Evolutionary conservation across 2,113 vertebrate genomes (phyloP), one percentile per base, ranked within the genome.

Genomic region (Ptyas mucosa): DNA sequence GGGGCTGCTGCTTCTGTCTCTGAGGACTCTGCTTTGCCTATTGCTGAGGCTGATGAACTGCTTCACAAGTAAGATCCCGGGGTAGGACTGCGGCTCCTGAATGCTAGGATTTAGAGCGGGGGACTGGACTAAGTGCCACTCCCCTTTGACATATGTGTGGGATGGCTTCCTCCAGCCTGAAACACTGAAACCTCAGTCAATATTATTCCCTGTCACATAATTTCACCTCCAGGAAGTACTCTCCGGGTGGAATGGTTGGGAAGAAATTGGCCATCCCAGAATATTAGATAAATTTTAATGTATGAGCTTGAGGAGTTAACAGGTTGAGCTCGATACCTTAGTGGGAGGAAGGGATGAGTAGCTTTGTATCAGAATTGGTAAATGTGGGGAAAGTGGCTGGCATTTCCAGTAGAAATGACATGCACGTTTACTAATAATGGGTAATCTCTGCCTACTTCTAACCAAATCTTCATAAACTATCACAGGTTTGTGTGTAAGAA

Each of bases 401-500:
- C 8, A 29, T 14, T 9, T 24, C 12, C 26, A 89, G 2, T 2
- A 46, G 58, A 53, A 55, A 86, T 49, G 4, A 18, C 8, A 15
- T 26, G 55, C 10, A 75, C 0, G 1, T 15, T 49, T 58, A 49
- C 15, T 49, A 34, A 26, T 9, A 5, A 20, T 1, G 1, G 2
- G 8, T 46, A 64, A 26, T 24, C 24, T 85, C 3, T 10, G n/a
- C 52, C 14, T 89, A 49, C 18, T 26, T 49, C 52, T 87, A 39
- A 49, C 55, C 51, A 20, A 11, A 18, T 12, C 94, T 89, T 20
- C 94, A n/a, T 20, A 46, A 24, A 43, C 81, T 49, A 1, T 54
- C n/a, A 12, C 94, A 99, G 98, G 97, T 99, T 99, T 94, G 99
- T 99, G 90, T 99, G 99, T 96, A 99, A 99, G 98, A 99, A 99